Evolutionary conservation across 2,797 vertebrate genomes (phyloP).

Genomic region (Lithobates pipiens): DNA sequence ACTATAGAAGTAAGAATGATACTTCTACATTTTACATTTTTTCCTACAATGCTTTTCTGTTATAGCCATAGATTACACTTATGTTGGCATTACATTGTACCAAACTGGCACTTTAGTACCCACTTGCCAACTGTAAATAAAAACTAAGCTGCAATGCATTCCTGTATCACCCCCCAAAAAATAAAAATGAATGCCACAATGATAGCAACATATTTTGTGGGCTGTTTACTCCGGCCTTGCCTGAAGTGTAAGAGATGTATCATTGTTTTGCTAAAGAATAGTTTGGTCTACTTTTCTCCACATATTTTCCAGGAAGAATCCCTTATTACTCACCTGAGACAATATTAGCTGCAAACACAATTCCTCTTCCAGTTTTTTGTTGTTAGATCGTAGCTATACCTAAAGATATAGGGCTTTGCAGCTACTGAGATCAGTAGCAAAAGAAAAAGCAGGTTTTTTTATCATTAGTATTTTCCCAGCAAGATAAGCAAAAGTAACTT

Average conservation of each 20-base stretch:
- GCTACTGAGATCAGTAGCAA: background rate
- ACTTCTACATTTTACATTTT: conserved; percentile 52
- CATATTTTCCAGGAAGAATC: conserved; percentile 47
- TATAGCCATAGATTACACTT: conserved; percentile 54
- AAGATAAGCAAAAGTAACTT: background rate
- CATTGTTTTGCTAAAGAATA: conserved; percentile 53
- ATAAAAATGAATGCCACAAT: conserved; percentile 50
- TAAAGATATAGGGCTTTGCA: conserved; percentile 34
- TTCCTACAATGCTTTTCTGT: conserved; percentile 39
- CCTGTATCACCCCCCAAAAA: conserved; percentile 39
- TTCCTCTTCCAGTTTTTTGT: conserved; percentile 43
- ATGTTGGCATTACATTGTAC: conserved; percentile 56
- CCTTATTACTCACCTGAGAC: conserved; percentile 58
- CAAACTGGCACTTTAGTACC: conserved; percentile 48
- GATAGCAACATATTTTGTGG: conserved; percentile 56
- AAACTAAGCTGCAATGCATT: conserved; percentile 54
- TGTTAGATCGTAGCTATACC: conserved; percentile 29
- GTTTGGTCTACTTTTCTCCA: conserved; percentile 45
- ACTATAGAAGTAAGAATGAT: conserved; percentile 16
- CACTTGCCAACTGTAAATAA: conserved; percentile 59
- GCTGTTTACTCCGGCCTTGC: conserved; percentile 35
- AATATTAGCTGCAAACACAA: conserved; percentile 49
- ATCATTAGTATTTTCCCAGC: background rate
- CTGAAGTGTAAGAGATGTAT: conserved; percentile 51
- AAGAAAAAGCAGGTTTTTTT: background rate